phyloP scores from a whole-genome alignment of 2,888 invertebrate genomes.

The Linnaemya vulpina region DNA sequence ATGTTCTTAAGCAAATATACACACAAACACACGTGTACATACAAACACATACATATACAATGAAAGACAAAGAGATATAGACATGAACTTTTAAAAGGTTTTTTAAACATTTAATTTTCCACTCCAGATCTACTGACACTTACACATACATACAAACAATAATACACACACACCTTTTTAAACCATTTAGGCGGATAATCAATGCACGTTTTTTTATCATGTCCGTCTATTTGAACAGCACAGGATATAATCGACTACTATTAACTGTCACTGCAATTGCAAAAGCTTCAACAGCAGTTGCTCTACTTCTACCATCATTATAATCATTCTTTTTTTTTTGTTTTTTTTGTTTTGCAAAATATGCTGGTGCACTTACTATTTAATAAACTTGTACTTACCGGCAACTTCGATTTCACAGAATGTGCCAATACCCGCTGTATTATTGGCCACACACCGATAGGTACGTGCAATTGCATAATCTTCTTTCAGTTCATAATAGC shows the following conservation, averaged over 20 bases:
- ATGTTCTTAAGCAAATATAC: slow-evolving; percentile 1
- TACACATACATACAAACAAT: neutral
- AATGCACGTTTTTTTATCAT: slow-evolving; percentile 30
- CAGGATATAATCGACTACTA: slow-evolving; percentile 22
- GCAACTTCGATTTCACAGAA: slow-evolving; percentile 88
- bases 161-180: slow-evolving; percentile 6
- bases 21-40: neutral
- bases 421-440: slow-evolving; percentile 88
- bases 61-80: neutral
- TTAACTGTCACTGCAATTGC: slow-evolving; percentile 31
- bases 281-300: slow-evolving; percentile 16
- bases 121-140: neutral
- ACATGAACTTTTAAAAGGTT: slow-evolving; percentile 26
- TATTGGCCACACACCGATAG: slow-evolving; percentile 93
- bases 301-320: slow-evolving; percentile 24
- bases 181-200: slow-evolving; percentile 56
- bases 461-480: slow-evolving; percentile 87
- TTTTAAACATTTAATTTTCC: slow-evolving; percentile 27
- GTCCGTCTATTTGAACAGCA: slow-evolving; percentile 20
- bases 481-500: slow-evolving; percentile 87
- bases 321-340: neutral
- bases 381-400: slow-evolving; percentile 83
- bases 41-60: too few relatives aligned
- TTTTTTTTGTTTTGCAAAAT: neutral
- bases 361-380: slow-evolving; percentile 11